These are phyloP conservation scores for Salvelinus fontinalis DNA, from an alignment of 2,113 vertebrate species.

Conservation along the genomic window DNA sequence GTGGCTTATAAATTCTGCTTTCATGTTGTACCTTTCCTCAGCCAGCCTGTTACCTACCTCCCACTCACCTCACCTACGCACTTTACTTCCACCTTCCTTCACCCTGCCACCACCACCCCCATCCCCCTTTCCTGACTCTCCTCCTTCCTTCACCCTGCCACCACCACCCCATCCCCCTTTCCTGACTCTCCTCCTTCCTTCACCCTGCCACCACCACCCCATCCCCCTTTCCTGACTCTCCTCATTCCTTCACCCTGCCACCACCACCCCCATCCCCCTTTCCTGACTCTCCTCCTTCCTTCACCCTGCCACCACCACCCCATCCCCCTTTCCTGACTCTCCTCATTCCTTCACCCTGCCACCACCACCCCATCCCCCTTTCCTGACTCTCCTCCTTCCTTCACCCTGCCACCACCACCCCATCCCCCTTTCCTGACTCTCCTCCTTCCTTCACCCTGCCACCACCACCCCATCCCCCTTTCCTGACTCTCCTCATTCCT, in stretches of 20 bases:
- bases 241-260: constrained; percentile 50
- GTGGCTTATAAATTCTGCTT: constrained; percentile 75
- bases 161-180: neutral
- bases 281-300: constrained; percentile 40
- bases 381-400: constrained; percentile 6
- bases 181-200: constrained; percentile 43
- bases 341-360: constrained; percentile 34
- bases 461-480: constrained; percentile 36
- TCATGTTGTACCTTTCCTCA: constrained; percentile 71
- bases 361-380: constrained; percentile 36
- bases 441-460: constrained; percentile 40
- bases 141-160: neutral
- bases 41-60: constrained; percentile 37
- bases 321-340: constrained; percentile 21
- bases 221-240: constrained; percentile 19
- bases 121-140: neutral
- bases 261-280: neutral
- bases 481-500: constrained; percentile 6
- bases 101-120: constrained; percentile 42
- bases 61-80: constrained; percentile 64
- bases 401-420: too few species aligned
- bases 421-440: too few species aligned
- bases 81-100: constrained; percentile 43
- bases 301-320: constrained; percentile 18
- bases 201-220: constrained; percentile 13